Conservation (phyloP, 2,113 vertebrate species). For the Bombycilla garrulus region DNA sequence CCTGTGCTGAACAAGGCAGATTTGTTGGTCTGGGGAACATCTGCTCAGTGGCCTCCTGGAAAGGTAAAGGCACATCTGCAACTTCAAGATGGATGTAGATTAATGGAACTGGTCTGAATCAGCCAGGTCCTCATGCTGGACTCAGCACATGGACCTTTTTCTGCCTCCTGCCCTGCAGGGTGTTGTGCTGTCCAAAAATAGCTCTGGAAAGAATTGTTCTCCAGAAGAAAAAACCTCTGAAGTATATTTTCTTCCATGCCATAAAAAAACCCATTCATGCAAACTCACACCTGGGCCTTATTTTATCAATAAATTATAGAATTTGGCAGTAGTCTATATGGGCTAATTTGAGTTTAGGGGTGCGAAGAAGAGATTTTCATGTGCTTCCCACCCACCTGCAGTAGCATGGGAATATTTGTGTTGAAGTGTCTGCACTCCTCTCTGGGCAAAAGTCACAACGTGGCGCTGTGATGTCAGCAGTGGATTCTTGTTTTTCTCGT, state of each 20-base stretch:
- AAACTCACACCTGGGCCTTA: not conserved
- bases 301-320: not conserved
- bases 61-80: not conserved
- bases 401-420: not conserved
- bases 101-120: not conserved
- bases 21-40: not conserved
- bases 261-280: not conserved
- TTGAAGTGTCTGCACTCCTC: fast-evolving
- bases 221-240: not conserved
- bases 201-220: not conserved
- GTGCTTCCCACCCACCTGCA: not conserved
- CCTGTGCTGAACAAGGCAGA: not conserved
- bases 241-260: not conserved
- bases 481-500: not conserved
- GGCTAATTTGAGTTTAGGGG: not conserved
- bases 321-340: not conserved
- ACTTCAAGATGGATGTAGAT: not conserved
- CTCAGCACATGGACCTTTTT: not conserved
- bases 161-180: not conserved
- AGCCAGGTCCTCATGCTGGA: not conserved
- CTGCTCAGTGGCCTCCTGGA: not conserved
- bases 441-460: not conserved
- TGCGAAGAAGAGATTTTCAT: not conserved
- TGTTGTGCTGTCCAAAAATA: not conserved
- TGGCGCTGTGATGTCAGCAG: not conserved